Base-by-base conservation (phyloP, 2,113 vertebrate species). In the Peromyscus leucopus region DNA sequence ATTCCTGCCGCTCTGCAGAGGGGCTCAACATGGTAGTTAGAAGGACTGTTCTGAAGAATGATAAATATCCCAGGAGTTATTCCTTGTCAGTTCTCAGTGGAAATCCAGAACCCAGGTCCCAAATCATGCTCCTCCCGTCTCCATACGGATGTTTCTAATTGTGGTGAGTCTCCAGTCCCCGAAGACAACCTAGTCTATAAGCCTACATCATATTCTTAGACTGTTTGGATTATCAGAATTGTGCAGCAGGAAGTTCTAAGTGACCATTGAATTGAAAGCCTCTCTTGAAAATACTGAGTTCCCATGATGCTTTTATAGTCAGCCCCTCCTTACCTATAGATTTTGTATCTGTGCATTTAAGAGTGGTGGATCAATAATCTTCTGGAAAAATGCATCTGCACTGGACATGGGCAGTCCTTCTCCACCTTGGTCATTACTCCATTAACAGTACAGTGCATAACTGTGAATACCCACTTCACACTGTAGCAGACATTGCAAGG, bases 201-300 rank as follows among this genome's bases (percentile, higher is more conserved):
- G 26, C 33, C 61, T 69, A 24, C 19, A 65, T 31, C 21, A 19
- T 57, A 42, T 75, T 91, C 69, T 92, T 51, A 46, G 28, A 48
- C 26, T 74, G 10, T 79, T 76, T 91, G 51, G 28, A 79, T 90
- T 84, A 65, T 46, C 74, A 87, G 63, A 71, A 72, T 36, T 21
- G 21, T 88, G 9, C 61, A 51, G 36, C 31, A n/a, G 59, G 42
- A 31, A 22, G 10, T 21, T 83, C 15, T 75, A n/a, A 82, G 33
- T 65, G 4, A 11, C 86, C 84, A 36, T 6, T 65, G 36, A 94
- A 59, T 87, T 79, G 78, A 31, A 63, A 65, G 16, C 28, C 36
- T 51, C 26, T 87, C 72, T 84, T 65, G 36, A 82, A 96, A 92
- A 39, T 76, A 91, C 57, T 51, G 51, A 42, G 39, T 75, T 83